phyloP scores from a whole-genome alignment of 2,888 invertebrate genomes.

The Hyposoter didymator region DNA sequence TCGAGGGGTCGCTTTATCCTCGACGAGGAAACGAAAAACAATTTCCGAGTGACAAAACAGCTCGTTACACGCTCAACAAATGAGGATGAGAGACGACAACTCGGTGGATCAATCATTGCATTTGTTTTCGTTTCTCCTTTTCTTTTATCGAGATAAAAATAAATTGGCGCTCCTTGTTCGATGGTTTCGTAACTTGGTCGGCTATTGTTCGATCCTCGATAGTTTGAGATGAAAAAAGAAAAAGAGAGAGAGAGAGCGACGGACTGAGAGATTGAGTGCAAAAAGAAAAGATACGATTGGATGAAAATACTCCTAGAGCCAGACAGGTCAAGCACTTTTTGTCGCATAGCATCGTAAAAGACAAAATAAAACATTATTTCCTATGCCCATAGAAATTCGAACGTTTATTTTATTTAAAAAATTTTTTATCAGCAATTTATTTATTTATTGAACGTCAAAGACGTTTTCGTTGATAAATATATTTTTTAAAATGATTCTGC shows the following conservation, averaged over 20 bases:
- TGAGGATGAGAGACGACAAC: slow-evolving; percentile 31
- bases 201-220: slow-evolving; percentile 54
- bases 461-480: neutral
- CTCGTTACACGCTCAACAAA: slow-evolving; percentile 36
- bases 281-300: slow-evolving; percentile 6
- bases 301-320: slow-evolving; percentile 50
- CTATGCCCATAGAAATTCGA: neutral
- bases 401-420: slow-evolving; percentile 1
- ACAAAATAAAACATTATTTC: slow-evolving; percentile 17
- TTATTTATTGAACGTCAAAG: neutral
- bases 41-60: slow-evolving; percentile 43
- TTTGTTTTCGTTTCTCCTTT: slow-evolving; percentile 50
- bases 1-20: neutral
- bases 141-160: slow-evolving; percentile 64
- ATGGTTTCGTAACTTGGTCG: slow-evolving; percentile 61
- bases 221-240: slow-evolving; percentile 10
- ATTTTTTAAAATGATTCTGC: neutral
- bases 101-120: slow-evolving; percentile 53
- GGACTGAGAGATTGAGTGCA: slow-evolving; percentile 1
- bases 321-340: slow-evolving; percentile 45
- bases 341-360: slow-evolving; percentile 16
- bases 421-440: neutral
- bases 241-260: slow-evolving; percentile 25
- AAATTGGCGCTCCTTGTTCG: slow-evolving; percentile 64
- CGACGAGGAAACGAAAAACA: slow-evolving; percentile 18